These are phyloP conservation scores for Atractosteus spatula DNA, from an alignment of 2,113 vertebrate genomes.

Conservation along the genomic window DNA sequence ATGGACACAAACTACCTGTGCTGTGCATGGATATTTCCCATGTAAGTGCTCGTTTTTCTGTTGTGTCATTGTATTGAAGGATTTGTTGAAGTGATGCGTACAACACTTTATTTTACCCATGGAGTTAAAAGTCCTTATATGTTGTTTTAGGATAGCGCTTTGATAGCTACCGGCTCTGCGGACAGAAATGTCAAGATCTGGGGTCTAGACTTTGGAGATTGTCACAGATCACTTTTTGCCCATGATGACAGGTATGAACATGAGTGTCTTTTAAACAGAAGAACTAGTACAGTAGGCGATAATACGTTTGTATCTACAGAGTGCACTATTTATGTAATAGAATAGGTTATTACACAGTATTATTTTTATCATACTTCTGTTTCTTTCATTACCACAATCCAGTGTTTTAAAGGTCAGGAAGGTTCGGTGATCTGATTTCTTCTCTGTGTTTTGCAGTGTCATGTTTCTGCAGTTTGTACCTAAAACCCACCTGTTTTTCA, in stretches of 20 bases:
- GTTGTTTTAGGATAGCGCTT: slow-evolving; percentile 72
- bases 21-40: slow-evolving; percentile 93
- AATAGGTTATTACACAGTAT: no score
- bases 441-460: slow-evolving; percentile 67
- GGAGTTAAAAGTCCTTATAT: background rate
- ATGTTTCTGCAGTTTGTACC: slow-evolving; percentile 94
- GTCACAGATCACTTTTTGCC: slow-evolving; percentile 93
- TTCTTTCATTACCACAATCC: no score
- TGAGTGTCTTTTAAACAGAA: background rate
- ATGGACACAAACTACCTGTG: slow-evolving; percentile 95
- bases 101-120: no score
- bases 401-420: no score
- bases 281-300: background rate
- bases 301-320: no score
- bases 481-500: slow-evolving; percentile 96
- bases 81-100: no score
- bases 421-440: slow-evolving; percentile 6
- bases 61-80: no score
- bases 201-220: slow-evolving; percentile 97
- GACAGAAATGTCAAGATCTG: slow-evolving; percentile 96
- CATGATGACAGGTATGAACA: slow-evolving; percentile 88
- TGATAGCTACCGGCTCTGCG: slow-evolving; percentile 91
- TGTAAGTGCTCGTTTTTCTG: slow-evolving; percentile 68
- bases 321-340: no score
- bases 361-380: no score